These are phyloP conservation scores for Asobara japonica DNA, from an alignment of 1,140 invertebrate species.

Conservation along the genomic window DNA sequence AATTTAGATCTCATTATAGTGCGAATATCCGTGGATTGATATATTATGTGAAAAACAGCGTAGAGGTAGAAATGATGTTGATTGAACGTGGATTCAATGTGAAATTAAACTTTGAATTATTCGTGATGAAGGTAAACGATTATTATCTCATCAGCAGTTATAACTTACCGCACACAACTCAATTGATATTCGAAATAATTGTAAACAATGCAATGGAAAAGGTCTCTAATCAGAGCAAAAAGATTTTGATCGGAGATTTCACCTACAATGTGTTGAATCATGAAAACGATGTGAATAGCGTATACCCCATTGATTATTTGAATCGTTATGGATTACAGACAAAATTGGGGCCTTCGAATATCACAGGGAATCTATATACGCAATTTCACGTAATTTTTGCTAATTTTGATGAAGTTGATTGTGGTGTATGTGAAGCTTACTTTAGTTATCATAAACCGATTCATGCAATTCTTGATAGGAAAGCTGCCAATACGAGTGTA, in stretches of 20 bases:
- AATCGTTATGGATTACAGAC: neutral
- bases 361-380: neutral
- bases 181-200: neutral
- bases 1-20: neutral
- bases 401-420: neutral
- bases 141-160: neutral
- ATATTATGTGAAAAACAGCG: neutral
- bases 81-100: neutral
- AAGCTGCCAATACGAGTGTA: too few relatives aligned
- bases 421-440: conserved; percentile 4
- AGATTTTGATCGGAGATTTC: neutral
- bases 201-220: neutral
- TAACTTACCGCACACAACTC: neutral
- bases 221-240: neutral
- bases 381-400: conserved; percentile 12
- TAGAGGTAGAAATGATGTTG: neutral
- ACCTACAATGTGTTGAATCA: neutral
- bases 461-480: neutral
- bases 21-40: neutral
- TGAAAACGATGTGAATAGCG: neutral
- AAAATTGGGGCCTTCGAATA: neutral
- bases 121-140: neutral
- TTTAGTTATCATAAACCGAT: conserved; percentile 13
- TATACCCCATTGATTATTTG: neutral
- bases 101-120: neutral